Evolutionary conservation across 2,113 vertebrate species (phyloP).

Genomic region (Myanophis thanlyinensis): DNA sequence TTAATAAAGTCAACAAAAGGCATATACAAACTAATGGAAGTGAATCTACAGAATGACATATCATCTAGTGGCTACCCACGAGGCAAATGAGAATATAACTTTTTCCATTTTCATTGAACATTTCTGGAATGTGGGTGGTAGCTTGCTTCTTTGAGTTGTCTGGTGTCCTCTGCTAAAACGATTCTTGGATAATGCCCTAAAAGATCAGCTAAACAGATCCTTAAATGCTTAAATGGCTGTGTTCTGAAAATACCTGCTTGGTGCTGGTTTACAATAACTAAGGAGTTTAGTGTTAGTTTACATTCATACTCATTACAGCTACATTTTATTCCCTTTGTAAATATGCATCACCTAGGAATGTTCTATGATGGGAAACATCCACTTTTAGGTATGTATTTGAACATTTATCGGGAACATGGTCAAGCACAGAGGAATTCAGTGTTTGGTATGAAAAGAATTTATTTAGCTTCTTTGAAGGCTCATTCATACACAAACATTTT

Average conservation of each 20-base stretch:
- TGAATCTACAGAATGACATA: neutral
- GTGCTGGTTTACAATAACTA: neutral
- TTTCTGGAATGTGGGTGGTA: neutral
- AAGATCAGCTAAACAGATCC: neutral
- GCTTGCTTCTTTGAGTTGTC: neutral
- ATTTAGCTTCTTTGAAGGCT: constrained; percentile 1
- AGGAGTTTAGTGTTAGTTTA: neutral
- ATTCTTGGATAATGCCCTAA: neutral
- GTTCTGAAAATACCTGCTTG: neutral
- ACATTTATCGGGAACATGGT: neutral
- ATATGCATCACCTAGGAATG: neutral
- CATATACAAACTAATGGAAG: neutral
- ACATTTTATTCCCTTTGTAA: neutral
- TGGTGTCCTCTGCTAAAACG: neutral
- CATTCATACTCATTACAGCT: neutral
- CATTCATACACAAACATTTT: neutral
- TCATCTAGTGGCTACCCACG: neutral
- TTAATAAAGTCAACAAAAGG: neutral
- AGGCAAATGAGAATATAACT: neutral
- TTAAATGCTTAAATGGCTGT: neutral
- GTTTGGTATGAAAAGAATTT: constrained; percentile 2
- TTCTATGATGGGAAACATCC: neutral
- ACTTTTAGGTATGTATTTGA: neutral
- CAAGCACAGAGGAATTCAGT: neutral
- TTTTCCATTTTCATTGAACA: neutral